Evolutionary conservation across 2,888 invertebrate species (phyloP).

Genomic region (Rosalia funebris): DNA sequence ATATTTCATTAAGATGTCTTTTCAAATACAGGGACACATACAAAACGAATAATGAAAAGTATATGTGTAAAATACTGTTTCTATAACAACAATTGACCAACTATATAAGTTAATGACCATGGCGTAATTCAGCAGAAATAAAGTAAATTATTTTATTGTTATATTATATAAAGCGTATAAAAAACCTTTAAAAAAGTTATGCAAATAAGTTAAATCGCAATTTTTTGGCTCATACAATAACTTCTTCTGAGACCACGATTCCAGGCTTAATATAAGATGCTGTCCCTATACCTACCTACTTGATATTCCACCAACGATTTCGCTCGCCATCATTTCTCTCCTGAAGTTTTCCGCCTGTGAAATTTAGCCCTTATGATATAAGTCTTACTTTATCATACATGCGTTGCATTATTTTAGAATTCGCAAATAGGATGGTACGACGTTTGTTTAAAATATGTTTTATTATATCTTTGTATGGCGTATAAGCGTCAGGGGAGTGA

Average conservation of each 20-base stretch:
- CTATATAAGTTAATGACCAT: no score
- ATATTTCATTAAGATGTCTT: no score
- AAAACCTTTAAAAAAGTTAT: neutral
- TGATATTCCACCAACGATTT: constrained; percentile 63
- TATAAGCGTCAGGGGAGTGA: no score
- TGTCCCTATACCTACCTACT: constrained; percentile 53
- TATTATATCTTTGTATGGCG: constrained; percentile 1
- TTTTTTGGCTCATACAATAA: constrained; percentile 53
- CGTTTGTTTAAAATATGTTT: constrained; percentile 30
- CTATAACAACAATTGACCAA: no score
- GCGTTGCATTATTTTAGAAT: constrained; percentile 42
- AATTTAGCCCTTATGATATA: constrained; percentile 60
- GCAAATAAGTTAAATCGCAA: constrained; percentile 39
- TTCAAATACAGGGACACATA: no score
- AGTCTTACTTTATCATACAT: constrained; percentile 56
- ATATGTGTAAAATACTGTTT: no score
- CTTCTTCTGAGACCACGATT: constrained; percentile 50
- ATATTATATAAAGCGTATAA: no score
- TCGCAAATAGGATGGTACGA: constrained; percentile 37
- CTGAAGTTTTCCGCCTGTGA: constrained; percentile 62
- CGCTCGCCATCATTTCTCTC: constrained; percentile 63
- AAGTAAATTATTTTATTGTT: no score
- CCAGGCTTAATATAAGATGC: constrained; percentile 52
- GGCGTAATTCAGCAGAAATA: no score
- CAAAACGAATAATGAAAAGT: no score